Base-by-base conservation (phyloP, 2,797 vertebrate species). In the Brachyrhaphis roseni region DNA sequence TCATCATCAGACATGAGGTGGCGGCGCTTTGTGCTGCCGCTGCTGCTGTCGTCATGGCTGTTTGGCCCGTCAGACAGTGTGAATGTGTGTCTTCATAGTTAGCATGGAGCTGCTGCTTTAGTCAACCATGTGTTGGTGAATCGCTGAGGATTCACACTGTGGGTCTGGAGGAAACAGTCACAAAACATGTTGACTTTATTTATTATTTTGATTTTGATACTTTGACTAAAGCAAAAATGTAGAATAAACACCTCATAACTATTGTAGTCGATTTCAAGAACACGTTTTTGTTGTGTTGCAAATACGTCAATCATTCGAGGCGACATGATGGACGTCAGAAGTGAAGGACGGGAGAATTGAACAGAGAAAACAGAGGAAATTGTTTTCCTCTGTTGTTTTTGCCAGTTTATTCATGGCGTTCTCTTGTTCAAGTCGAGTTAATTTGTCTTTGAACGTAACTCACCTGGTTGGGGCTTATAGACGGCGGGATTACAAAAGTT, bases 1-100 rank as follows among this genome's bases (percentile, higher is more conserved):
- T 88, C 92, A 89, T 55, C 53, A n/a, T 55, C 53, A n/a, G 28
- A 82, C 78, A 49, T 18, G 86, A 92, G 83, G 86, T 78, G 86
- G 78, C 82, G 89, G 87, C 85, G 76, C 75, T 82, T 82, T 82
- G 76, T 82, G 81, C 49, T 72, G 81, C 55, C 18, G 84, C 55
- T 46, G 84, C 55, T 72, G 82, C 73, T 28, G 80, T 81, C 66
- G 15, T 77, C 72, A 8, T 51, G 55, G 77, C 82, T 57, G 89
- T 78, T 82, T 70, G 57, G 73, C 70, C 71, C 77, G 81, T 81
- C 31, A 74, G 74, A 86, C 84, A 82, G 66, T 73, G 74, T 77
- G 82, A 90, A 81, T 84, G 78, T 77, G 78, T 83, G 82, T 80
- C 81, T 51, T 75, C 62, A 64, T 15, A 79, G 76, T 55, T 57